Conservation (phyloP, 2,113 vertebrate genomes). For the Silurus meridionalis region DNA sequence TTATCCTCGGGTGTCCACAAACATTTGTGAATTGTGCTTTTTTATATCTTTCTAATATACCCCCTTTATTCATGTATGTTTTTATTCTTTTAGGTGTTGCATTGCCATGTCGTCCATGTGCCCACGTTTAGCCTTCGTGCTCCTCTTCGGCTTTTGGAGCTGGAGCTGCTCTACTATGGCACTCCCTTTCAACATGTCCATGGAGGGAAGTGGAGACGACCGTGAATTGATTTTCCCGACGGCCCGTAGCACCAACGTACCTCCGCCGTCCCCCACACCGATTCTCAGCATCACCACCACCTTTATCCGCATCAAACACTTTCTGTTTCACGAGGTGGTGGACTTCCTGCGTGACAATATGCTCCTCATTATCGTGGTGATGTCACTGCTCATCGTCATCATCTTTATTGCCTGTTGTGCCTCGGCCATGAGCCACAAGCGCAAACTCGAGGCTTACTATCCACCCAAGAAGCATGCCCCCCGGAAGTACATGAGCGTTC, state of each 20-base stretch:
- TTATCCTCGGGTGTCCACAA: too few relatives aligned
- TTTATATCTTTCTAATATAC: background rate
- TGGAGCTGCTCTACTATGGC: conserved; percentile 45
- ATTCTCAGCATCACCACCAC: conserved; percentile 70
- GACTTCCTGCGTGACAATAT: conserved; percentile 87
- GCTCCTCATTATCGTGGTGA: conserved; percentile 87
- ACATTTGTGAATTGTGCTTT: background rate
- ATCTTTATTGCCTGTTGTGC: conserved; percentile 90
- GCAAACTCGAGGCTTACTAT: conserved; percentile 90
- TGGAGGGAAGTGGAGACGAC: conserved; percentile 76
- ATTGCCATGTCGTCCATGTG: conserved; percentile 61
- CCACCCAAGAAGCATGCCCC: conserved; percentile 70
- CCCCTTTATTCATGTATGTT: background rate
- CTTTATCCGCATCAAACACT: conserved; percentile 76
- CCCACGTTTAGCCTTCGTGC: conserved; percentile 57
- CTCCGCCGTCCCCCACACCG: conserved; percentile 37
- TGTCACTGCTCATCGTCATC: conserved; percentile 84
- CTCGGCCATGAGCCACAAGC: conserved; percentile 85
- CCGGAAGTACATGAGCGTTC: conserved; percentile 77
- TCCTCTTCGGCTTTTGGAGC: conserved; percentile 63
- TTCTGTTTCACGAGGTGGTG: conserved; percentile 80
- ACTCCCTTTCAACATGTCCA: conserved; percentile 66
- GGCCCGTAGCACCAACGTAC: conserved; percentile 49
- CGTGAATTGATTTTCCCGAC: conserved; percentile 73
- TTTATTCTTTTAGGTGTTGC: conserved; percentile 55